Base-by-base conservation (phyloP, 2,888 invertebrate genomes). In the Hydraecia micacea region DNA sequence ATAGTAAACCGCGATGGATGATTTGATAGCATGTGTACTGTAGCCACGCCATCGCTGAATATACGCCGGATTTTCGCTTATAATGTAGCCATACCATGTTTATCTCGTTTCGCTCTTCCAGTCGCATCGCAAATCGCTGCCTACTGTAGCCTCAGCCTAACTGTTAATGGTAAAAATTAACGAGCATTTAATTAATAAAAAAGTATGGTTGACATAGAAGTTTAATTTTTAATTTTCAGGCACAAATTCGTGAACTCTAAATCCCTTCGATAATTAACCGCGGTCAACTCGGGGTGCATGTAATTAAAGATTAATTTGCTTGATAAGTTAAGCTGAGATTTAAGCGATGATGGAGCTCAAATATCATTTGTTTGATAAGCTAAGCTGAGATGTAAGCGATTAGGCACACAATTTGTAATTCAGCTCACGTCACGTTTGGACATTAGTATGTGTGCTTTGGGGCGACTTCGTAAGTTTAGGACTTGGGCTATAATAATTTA, bases 361-460 rank as follows among this genome's bases (percentile, higher is more conserved):
- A 84, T 87, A 84, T 75, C 63, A 74, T 84, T 84, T 84, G 75
- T 84, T 74, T 84, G 85, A 84, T 87, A 85, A 79, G 81, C 62
- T 82, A 28, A 69, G 75, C 68, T 66, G 69, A 82, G 83, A 88
- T 86, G 70, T 86, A 66, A 73, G 86, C 73, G 88, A 86, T 86
- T 87, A 87, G 86, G 75, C 89, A 80, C 76, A 79, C 74, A 84
- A 79, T 83, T 87, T 83, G 66, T 84, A 76, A 83, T 88, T 88
- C 83, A 82, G 81, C 82, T 73, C 88, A 85, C 85, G 86, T 89
- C 84, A 83, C 80, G 80, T 83, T 80, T 65, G 73, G 73, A 85
- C 86, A 87, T 89, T 87, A 89, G 85, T 84, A 75, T 86, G 83
- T 79, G 79, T 71, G 55, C 72, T 82, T 55, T 21, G 32, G 63